These are phyloP conservation scores for Channallabes apus DNA, from an alignment of 2,797 vertebrate species.

Conservation along the genomic window DNA sequence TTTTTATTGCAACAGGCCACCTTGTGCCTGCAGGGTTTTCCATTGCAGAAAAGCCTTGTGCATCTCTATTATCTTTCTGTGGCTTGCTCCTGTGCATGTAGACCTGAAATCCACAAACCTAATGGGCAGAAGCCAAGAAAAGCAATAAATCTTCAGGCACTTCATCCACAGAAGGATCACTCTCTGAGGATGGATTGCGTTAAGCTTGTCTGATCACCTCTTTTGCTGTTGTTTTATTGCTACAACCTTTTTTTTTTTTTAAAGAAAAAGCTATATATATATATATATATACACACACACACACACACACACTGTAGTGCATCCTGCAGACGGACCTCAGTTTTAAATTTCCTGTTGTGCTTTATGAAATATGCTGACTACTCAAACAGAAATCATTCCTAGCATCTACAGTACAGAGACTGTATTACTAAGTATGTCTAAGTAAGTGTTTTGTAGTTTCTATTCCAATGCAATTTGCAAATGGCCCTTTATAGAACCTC, in stretches of 20 bases:
- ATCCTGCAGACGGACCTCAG: neutral
- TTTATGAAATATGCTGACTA: neutral
- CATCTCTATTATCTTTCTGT: constrained; percentile 8
- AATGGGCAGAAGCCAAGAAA: constrained; percentile 40
- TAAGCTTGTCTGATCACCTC: constrained; percentile 32
- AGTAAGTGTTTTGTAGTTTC: neutral
- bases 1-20: constrained; percentile 26
- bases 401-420: neutral
- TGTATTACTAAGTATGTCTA: neutral
- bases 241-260: neutral
- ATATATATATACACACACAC: too few relatives aligned
- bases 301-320: neutral
- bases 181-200: constrained; percentile 31
- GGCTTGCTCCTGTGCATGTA: constrained; percentile 14
- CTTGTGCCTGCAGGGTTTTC: constrained; percentile 9
- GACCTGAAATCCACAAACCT: constrained; percentile 35
- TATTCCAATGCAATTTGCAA: neutral
- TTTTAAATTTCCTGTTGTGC: neutral
- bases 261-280: neutral
- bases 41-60: constrained; percentile 10
- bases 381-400: neutral
- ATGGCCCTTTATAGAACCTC: neutral
- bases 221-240: constrained; percentile 36
- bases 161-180: constrained; percentile 43
- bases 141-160: constrained; percentile 51